A percentile compares a stretch with the other conserved stretches of the same genome.
phyloP scores from a whole-genome alignment of 2,888 invertebrate species.

The Diogma glabrata region DNA sequence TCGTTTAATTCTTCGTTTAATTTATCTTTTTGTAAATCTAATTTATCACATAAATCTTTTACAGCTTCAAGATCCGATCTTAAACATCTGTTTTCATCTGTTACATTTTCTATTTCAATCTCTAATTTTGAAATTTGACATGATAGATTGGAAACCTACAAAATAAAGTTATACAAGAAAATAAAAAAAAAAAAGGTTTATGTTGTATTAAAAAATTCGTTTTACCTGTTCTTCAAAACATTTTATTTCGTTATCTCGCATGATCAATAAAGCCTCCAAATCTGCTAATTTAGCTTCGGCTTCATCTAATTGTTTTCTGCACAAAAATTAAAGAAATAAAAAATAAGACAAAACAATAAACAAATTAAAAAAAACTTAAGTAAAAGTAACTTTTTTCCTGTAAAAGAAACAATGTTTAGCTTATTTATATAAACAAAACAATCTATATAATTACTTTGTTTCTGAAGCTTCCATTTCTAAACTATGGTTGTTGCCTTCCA shows the following conservation, averaged over 20 bases:
- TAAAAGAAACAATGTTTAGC: background rate
- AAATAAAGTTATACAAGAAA: constrained; percentile 6
- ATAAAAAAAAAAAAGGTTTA: background rate
- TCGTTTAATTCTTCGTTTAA: constrained; percentile 43
- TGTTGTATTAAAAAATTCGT: background rate
- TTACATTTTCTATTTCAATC: constrained; percentile 48
- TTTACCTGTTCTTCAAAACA: constrained; percentile 46
- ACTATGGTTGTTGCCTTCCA: constrained; percentile 70
- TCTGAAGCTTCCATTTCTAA: constrained; percentile 66
- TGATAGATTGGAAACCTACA: constrained; percentile 35
- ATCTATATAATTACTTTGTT: constrained; percentile 38
- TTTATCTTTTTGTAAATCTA: constrained; percentile 57
- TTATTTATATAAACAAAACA: background rate
- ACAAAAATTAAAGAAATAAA: constrained; percentile 10
- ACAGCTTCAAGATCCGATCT: constrained; percentile 49
- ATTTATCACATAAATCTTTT: constrained; percentile 46
- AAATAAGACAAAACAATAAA: constrained; percentile 14
- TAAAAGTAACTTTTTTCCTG: constrained; percentile 10
- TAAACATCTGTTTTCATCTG: constrained; percentile 43
- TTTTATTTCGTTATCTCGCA: constrained; percentile 40
- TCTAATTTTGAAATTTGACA: constrained; percentile 50
- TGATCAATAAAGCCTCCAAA: constrained; percentile 50
- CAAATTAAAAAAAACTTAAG: constrained; percentile 16
- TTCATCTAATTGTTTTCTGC: constrained; percentile 38
- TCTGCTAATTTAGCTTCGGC: constrained; percentile 47